Base-by-base conservation (phyloP, 2,797 vertebrate species). In the Pseudomugil gertrudae region DNA sequence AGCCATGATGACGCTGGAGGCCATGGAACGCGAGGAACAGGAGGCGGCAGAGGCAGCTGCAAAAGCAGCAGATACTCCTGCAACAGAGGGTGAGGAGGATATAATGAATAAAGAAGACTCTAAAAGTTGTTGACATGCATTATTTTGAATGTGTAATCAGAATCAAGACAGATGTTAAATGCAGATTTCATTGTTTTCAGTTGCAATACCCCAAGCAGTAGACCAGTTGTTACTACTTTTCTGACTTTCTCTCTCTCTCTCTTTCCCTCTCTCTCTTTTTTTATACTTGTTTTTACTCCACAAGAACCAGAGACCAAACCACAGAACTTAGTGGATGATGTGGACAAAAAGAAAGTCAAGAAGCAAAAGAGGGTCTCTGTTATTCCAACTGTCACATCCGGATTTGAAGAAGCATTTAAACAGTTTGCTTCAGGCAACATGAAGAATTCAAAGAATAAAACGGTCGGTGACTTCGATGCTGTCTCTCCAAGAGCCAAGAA, bases 351-450 rank as follows among this genome's bases (percentile, higher is more conserved):
- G 80, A 96, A 93, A 85, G 95, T 89, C 82, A 96, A 94, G 84
- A 92, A 89, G 66, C 83, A 68, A 32, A 92, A 92, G 72, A 90
- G 92, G 64, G 72, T 76, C 0, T 83, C 8, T 76, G 92, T 56
- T 32, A 57, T 29, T 36, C 90, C 87, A 55, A 89, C 79, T 11
- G 80, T 66, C 4, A 87, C 90, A 59, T 92, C 76, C n/a, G 86
- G 94, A 56, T 95, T 96, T 78, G 95, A 97, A 84, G 92, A 95
- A 77, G 94, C 90, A 0, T 96, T 96, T 3, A 92, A 95, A 83
- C 91, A 94, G 76, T 97, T 96, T 8, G 92, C 93, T 30, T 88
- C 72, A 24, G 51, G 81, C 1, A n/a, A 48, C 21, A 11, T 53
- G 1, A 67, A 55, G 14, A 63, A 51, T 30, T 60, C 66, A 58